phyloP scores from a whole-genome alignment of 2,888 invertebrate genomes.

The Gymnoscelis rufifasciata region DNA sequence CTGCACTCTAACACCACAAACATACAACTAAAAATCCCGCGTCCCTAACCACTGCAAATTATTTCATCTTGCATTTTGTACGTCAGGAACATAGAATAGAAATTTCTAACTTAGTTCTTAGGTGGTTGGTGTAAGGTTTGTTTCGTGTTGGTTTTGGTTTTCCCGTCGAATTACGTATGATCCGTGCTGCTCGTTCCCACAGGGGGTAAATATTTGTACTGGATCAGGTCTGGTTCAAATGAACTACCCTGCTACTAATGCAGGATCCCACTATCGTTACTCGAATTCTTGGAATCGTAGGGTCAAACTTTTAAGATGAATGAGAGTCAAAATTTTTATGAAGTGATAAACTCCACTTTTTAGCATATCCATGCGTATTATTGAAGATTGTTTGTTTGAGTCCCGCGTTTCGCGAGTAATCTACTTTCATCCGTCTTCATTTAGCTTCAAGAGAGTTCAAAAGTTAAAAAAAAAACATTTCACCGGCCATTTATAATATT shows the following conservation, averaged over 20 bases:
- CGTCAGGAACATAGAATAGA: too few relatives aligned
- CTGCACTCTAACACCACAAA: neutral
- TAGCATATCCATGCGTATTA: too few relatives aligned
- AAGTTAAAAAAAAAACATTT: too few relatives aligned
- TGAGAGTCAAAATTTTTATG: too few relatives aligned
- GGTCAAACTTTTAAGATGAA: too few relatives aligned
- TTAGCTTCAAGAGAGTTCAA: too few relatives aligned
- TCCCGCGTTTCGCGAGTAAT: too few relatives aligned
- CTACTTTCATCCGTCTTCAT: too few relatives aligned
- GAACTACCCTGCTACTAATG: slow-evolving; percentile 16
- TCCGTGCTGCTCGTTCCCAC: slow-evolving; percentile 27
- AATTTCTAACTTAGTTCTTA: neutral
- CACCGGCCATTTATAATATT: too few relatives aligned
- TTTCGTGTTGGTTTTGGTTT: slow-evolving; percentile 1
- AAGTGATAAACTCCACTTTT: too few relatives aligned
- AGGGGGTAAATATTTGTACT: slow-evolving; percentile 34
- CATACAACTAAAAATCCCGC: neutral
- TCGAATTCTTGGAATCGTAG: slow-evolving; percentile 1
- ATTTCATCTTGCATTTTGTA: neutral
- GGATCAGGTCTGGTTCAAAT: slow-evolving; percentile 30
- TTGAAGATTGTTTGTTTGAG: too few relatives aligned
- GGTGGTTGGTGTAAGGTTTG: neutral
- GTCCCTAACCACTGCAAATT: neutral
- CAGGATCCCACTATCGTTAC: slow-evolving; percentile 13
- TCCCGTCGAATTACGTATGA: slow-evolving; percentile 9